Percentiles rank a stretch among this genome's conserved stretches.
These are phyloP conservation scores for Mycteria americana DNA, from an alignment of 2,797 vertebrate genomes.

Conservation along the genomic window DNA sequence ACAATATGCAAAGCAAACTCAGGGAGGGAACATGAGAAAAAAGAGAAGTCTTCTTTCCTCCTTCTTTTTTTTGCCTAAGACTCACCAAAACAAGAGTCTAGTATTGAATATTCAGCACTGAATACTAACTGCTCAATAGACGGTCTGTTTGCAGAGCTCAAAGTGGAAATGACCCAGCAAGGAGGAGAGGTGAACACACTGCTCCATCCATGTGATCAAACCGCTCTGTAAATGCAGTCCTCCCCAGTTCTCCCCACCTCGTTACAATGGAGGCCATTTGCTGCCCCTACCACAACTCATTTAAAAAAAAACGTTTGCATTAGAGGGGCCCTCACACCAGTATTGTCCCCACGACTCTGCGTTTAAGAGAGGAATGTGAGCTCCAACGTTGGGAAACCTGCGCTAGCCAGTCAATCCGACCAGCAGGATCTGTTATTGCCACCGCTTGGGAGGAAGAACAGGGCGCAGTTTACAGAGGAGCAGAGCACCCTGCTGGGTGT, in stretches of 20 bases:
- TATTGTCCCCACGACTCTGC: neutral
- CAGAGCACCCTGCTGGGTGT: neutral
- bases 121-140: slow-evolving; percentile 67
- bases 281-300: neutral
- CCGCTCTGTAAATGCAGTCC: slow-evolving; percentile 16
- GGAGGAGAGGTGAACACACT: slow-evolving; percentile 60
- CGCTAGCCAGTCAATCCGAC: neutral
- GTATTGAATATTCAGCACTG: slow-evolving; percentile 68
- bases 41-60: slow-evolving; percentile 61
- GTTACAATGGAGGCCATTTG: slow-evolving; percentile 43
- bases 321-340: neutral
- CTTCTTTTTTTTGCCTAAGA: slow-evolving; percentile 34
- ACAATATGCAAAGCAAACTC: slow-evolving; percentile 58
- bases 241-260: neutral
- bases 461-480: neutral
- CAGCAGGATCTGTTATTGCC: neutral
- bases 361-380: neutral
- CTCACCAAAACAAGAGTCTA: slow-evolving; percentile 68
- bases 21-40: slow-evolving; percentile 58
- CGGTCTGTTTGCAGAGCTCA: slow-evolving; percentile 63
- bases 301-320: slow-evolving; percentile 40
- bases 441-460: neutral
- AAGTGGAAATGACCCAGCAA: slow-evolving; percentile 72
- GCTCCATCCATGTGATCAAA: slow-evolving; percentile 65
- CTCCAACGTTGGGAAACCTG: neutral